Base-by-base conservation (phyloP, 2,797 vertebrate species). In the Bufotes viridis region DNA sequence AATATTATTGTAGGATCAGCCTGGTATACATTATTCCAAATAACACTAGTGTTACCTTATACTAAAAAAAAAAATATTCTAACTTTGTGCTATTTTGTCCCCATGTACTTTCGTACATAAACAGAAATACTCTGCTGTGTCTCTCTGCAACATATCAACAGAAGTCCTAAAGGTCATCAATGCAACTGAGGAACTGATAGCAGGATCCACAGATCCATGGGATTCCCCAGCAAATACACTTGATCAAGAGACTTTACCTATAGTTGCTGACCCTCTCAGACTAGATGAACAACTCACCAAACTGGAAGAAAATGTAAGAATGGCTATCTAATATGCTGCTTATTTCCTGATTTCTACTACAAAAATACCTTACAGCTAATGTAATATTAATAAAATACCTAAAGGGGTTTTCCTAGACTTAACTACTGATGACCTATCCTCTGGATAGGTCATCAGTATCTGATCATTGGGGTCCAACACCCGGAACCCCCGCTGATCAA, bases 131-230 rank as follows among this genome's bases (percentile, higher is more conserved):
- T 98, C 98, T 74, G 98, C 98, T 75, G 97, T 97, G 53, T 99
- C 98, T 90, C 97, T 99, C 93, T 99, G 98, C 96, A 98, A 97
- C 95, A 98, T 99, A 95, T 99, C 98, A 92, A 98, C 98, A 18
- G 97, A 99, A 94, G 98, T 99, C 90, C 95, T 99, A 90, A 98
- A 97, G 93, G 97, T 99, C 90, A 95, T 99, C 92, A 99, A 99
- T 0, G 98, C 98, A 87, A 99, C 98, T 0, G 98, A 99, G 93
- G 97, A 98, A 89, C 93, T 99, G 92, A 98, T 99, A 26, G 97
- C 97, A 17, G 98, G 97, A 94, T 97, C 97, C 0, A 92, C 95
- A 0, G 93, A 94, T 22, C 94, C 97, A 83, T 95, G 94, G 18
- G 93, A 93, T 69, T 89, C 85, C 86, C 93, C 94, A 0, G 92